Evolutionary conservation across 2,113 vertebrate genomes (phyloP).

Genomic region (Aegotheles bennettii): DNA sequence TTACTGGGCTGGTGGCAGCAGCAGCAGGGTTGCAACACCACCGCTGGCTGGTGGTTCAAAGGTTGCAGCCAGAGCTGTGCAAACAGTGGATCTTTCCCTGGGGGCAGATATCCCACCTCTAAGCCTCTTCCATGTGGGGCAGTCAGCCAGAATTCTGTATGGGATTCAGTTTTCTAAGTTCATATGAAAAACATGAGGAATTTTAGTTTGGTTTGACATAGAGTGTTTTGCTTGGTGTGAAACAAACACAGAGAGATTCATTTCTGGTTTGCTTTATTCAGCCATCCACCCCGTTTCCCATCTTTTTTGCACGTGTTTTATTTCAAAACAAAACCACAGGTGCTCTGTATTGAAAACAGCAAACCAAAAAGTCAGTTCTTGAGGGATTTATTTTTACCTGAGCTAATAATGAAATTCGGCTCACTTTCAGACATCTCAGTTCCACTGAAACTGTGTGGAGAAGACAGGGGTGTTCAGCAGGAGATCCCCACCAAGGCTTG

Average conservation of each 20-base stretch:
- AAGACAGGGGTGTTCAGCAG: not conserved
- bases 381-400: no score
- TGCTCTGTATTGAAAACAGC: not conserved
- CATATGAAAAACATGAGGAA: not conserved
- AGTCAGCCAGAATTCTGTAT: not conserved
- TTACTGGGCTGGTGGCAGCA: not conserved
- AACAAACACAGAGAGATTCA: not conserved
- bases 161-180: not conserved
- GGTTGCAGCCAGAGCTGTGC: not conserved
- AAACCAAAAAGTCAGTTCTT: not conserved
- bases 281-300: not conserved
- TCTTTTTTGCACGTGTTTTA: no score
- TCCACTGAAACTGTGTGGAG: not conserved
- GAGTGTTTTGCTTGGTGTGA: not conserved
- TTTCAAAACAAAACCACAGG: not conserved
- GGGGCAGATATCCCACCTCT: not conserved
- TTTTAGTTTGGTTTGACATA: not conserved
- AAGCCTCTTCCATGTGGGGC: not conserved
- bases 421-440: rapidly evolving
- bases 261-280: not conserved
- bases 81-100: not conserved
- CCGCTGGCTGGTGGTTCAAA: not conserved
- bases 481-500: not conserved
- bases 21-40: not conserved
- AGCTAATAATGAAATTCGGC: not conserved